phyloP scores from a whole-genome alignment of 2,888 invertebrate species.

The Sinopyrophorus schimmeli region DNA sequence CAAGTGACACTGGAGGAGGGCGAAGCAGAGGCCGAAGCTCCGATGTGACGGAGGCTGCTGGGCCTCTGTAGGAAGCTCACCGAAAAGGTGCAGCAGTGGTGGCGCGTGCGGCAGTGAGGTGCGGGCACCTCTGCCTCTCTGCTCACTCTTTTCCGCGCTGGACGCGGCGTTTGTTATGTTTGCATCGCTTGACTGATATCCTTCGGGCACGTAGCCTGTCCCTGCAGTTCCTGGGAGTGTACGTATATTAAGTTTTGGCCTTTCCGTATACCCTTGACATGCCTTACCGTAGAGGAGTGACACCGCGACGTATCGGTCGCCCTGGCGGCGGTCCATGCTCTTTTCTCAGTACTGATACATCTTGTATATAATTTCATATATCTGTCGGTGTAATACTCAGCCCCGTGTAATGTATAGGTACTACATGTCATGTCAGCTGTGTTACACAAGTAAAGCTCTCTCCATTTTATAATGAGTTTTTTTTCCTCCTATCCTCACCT shows the following conservation, averaged over 20 bases:
- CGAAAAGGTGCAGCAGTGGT: constrained; percentile 88
- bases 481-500: constrained; percentile 19
- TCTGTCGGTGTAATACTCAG: constrained; percentile 56
- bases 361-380: constrained; percentile 40
- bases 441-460: constrained; percentile 58
- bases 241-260: constrained; percentile 45
- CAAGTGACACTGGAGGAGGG: constrained; percentile 88
- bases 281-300: constrained; percentile 53
- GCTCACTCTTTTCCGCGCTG: constrained; percentile 49
- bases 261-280: constrained; percentile 51
- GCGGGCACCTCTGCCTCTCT: constrained; percentile 39
- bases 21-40: constrained; percentile 65
- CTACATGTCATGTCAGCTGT: constrained; percentile 57
- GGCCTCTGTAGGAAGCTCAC: constrained; percentile 88
- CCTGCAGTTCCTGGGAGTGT: constrained; percentile 49
- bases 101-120: constrained; percentile 75
- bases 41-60: constrained; percentile 93
- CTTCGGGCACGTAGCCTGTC: constrained; percentile 47
- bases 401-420: constrained; percentile 56
- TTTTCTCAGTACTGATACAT: constrained; percentile 47
- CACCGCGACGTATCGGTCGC: constrained; percentile 37
- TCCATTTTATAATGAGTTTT: constrained; percentile 51
- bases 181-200: constrained; percentile 53
- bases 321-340: constrained; percentile 38
- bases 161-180: constrained; percentile 53